Conservation (phyloP, 2,888 invertebrate species). For the Cosmopolites sordidus region DNA sequence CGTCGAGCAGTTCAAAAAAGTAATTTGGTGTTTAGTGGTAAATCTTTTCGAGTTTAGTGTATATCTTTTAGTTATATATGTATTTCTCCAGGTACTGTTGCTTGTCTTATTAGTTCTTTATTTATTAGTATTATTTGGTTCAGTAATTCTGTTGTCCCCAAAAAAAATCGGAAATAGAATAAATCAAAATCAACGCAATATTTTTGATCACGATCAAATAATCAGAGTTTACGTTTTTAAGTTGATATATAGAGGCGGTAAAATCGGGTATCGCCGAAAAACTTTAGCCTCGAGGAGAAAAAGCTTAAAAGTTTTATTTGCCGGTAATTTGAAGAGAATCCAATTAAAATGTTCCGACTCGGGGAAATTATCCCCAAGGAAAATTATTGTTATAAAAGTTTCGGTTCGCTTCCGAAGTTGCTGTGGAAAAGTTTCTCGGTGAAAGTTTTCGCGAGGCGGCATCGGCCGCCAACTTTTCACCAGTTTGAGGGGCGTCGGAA, state of each 20-base stretch:
- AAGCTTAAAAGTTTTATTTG: slow-evolving; percentile 28
- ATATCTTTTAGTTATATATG: no score
- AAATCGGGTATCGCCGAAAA: slow-evolving; percentile 17
- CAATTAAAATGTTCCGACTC: slow-evolving; percentile 36
- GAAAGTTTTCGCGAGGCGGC: slow-evolving; percentile 8
- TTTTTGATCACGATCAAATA: no score
- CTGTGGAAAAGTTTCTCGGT: slow-evolving; percentile 13
- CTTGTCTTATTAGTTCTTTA: no score
- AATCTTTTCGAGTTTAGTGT: no score
- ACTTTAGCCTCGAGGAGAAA: slow-evolving; percentile 20
- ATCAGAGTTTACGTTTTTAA: no score
- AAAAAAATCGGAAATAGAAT: no score
- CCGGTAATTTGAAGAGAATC: slow-evolving; percentile 32
- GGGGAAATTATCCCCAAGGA: slow-evolving; percentile 34
- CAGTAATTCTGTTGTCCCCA: no score
- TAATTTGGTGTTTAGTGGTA: no score
- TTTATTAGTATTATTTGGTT: no score
- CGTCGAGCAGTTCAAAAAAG: no score
- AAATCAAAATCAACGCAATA: no score
- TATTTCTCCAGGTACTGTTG: no score
- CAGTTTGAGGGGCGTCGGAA: slow-evolving; percentile 12
- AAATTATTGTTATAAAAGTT: slow-evolving; percentile 37
- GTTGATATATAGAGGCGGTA: slow-evolving; percentile 8
- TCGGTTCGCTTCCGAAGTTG: slow-evolving; percentile 28
- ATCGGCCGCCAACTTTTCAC: slow-evolving; percentile 16